Base-by-base conservation (phyloP, 1,140 invertebrate species). In the Sinonovacula constricta region DNA sequence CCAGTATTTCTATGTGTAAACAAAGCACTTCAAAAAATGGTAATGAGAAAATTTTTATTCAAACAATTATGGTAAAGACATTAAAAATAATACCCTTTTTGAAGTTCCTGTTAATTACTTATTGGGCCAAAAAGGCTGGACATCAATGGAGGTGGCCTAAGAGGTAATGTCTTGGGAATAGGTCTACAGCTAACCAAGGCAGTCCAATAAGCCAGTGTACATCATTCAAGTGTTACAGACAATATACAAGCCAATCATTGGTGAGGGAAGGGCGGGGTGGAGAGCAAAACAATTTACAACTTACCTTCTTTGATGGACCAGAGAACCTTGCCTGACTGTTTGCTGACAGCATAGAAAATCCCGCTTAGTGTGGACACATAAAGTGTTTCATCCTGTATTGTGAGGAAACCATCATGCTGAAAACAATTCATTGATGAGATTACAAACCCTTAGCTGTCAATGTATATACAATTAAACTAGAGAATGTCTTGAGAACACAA, bases 301-400 rank as follows among this genome's bases (percentile, higher is more conserved):
- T 68, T 80, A 91, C 92, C 96, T 93, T 98, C 96, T 92, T 95
- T 94, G 69, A 97, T 93, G 86, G 94, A 95, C 97, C 97, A 99
- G 85, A 95, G 93, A 84, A 96, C 94, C 90, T 94, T 93, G 78
- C 97, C 98, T 57, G 95, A 94, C 82, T 93, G 91, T 83, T 95
- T 94, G 86, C 96, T 95, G 33, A 99, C 93, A 33, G 96, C 97
- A 83, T 95, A 94, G 82, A 99, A 94, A 65, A 94, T 94, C 63
- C 98, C 98, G 90, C 97, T 96, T 66, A 99, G 92, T 4, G 97
- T 99, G 18, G 97, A 96, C 87, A 98, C 94, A 77, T 98, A 93
- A 67, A 99, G 90, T 33, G 89, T 65, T 10, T 81, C 66, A 34
- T 89, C 87, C 65, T 88, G 83, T 0, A 82, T 30, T 26, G 83